Evolutionary conservation across 1,140 invertebrate species (phyloP), one percentile per base, ranked within the genome.

Genomic region (Alviniconcha marisindica): DNA sequence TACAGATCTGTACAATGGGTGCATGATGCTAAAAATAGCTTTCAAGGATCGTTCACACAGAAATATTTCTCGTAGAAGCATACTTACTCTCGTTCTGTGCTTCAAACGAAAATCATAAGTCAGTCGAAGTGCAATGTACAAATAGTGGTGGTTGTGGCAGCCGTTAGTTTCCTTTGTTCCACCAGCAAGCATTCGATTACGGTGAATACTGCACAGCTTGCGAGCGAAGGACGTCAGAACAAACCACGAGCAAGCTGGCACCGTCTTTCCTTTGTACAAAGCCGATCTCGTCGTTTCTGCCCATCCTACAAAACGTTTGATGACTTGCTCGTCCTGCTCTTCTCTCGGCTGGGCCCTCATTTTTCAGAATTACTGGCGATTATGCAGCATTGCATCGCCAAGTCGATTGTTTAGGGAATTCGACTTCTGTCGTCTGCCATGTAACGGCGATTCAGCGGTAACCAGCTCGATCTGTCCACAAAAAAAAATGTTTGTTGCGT

Each of bases 1-100:
- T 40, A 42, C 24, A 28, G 60, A 42, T 54, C 79, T 78, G 40
- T 85, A 76, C 82, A 74, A 63, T 21, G 80, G 79, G 74, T 80
- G 80, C 31, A 88, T 71, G 71, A 87, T 85, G 83, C 87, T 87
- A 88, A 88, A 88, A 83, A 88, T 88, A 87, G 87, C 54, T 54
- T 86, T 74, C n/a, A 88, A 84, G 36, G 81, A 84, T 28, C 85
- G 84, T 76, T 88, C 87, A 48, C 87, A 88, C 40, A 83, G 77
- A 63, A 51, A 86, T 38, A 88, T 85, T 84, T 88, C 87, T 28
- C 56, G 60, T 1, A 88, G 38, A n/a, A 88, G 69, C 66, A 84
- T 63, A 60, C 76, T 79, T 15, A 84, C 84, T 12, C 83, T 51
- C 4, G 71, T 71, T 71, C 73, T 81, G 48, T 81, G 42, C 54